Evolutionary conservation across 2,888 invertebrate species (phyloP).

Genomic region (Eilema depressum): DNA sequence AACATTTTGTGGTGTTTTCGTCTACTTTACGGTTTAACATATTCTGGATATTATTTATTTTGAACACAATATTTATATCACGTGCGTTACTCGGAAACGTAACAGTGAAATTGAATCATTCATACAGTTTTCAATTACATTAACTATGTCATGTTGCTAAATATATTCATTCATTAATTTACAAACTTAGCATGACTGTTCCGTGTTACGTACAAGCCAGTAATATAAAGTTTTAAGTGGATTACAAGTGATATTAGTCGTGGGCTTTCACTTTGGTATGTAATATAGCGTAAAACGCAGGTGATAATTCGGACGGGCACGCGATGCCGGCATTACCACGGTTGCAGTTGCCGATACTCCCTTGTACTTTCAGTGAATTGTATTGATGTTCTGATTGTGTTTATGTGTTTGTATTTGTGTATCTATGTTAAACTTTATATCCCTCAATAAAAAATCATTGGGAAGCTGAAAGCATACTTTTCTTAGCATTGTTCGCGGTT

Average conservation of each 20-base stretch:
- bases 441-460: neutral
- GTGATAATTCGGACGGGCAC: slow-evolving; percentile 73
- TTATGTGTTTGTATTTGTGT: neutral
- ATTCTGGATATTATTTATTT: neutral
- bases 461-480: too few species aligned
- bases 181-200: slow-evolving; percentile 53
- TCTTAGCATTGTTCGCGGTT: too few species aligned
- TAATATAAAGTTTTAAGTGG: slow-evolving; percentile 73
- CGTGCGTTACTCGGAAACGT: neutral
- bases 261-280: slow-evolving; percentile 69
- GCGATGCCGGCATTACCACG: slow-evolving; percentile 69
- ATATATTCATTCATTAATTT: slow-evolving; percentile 49
- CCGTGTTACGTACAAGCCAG: slow-evolving; percentile 44
- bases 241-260: slow-evolving; percentile 74
- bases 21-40: too few species aligned
- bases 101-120: slow-evolving; percentile 13
- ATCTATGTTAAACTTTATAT: neutral
- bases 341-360: slow-evolving; percentile 50
- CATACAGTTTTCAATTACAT: slow-evolving; percentile 45
- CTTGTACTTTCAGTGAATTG: neutral
- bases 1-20: too few species aligned
- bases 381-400: neutral
- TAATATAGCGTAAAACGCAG: slow-evolving; percentile 66
- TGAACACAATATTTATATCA: neutral
- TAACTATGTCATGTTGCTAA: slow-evolving; percentile 39